Evolutionary conservation across 2,113 vertebrate genomes (phyloP), one percentile per base, ranked within the genome.

Genomic region (Paradisaea rubra): DNA sequence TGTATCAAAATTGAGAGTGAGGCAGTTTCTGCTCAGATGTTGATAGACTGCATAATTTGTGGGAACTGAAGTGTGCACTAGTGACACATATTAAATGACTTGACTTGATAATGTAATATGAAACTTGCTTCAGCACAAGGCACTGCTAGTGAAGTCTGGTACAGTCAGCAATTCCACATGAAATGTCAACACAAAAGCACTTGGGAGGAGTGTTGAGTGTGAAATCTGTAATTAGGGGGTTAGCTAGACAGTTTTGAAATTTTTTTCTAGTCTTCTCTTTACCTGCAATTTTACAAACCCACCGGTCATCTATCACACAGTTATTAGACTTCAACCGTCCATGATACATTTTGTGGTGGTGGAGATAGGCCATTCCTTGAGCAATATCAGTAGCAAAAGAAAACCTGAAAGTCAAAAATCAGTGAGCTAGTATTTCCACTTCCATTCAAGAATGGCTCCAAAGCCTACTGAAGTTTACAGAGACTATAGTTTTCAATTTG

Each of bases 241-340:
- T 81, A 86, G 13, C 10, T 49, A 17, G 44, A 44, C 16, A 89
- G 11, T 56, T 89, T 28, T 28, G 10, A 77, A 68, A 33, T 8
- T 23, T 52, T 85, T 57, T 81, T 71, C 27, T 47, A 71, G 35
- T 59, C 3, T 89, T 65, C 20, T 59, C 9, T 84, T 95, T 96
- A 98, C 98, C 98, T 97, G 98, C 96, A 96, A 99, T 98, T 96
- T 98, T 99, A 96, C 98, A 99, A 94, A 98, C 98, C 98, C 98
- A 99, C 86, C 97, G 97, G 92, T 98, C 98, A 73, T 99, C 98
- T 52, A 98, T 95, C 20, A 99, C 98, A 81, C 98, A 98, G 96
- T 99, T 99, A 12, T 91, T 93, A 18, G 98, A 99, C 81, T 98
- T 99, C 57, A 99, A 90, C 27, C 95, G 96, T 33, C 98, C 97